Conservation (phyloP, 2,797 vertebrate genomes). For the Ceyx erithaca region DNA sequence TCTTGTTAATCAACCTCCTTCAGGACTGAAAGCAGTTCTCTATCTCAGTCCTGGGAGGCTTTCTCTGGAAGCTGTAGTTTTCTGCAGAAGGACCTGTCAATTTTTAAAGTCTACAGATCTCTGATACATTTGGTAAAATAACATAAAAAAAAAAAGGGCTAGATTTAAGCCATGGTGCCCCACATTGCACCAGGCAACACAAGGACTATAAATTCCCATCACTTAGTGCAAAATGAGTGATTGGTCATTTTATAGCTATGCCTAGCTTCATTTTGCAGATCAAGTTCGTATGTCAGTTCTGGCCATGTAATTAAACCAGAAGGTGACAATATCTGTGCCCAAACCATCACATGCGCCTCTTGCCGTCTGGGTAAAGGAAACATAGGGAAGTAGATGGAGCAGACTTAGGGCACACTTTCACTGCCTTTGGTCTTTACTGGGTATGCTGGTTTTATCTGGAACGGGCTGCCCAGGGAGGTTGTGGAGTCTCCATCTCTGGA, state of each 20-base stretch:
- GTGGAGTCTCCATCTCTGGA: too few relatives aligned
- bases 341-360: neutral
- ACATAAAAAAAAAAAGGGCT: neutral
- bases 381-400: neutral
- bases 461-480: too few relatives aligned
- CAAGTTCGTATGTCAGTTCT: neutral
- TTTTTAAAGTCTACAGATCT: neutral
- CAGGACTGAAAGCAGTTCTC: neutral
- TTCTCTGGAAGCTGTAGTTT: neutral
- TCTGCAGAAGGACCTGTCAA: neutral
- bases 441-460: neutral
- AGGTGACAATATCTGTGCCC: neutral
- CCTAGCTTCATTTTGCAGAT: neutral
- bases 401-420: neutral
- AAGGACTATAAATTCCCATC: neutral
- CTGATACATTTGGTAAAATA: neutral
- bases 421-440: neutral
- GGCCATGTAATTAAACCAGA: neutral
- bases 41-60: neutral
- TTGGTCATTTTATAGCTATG: neutral
- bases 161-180: neutral
- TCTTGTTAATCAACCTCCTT: constrained; percentile 55
- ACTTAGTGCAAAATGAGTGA: neutral
- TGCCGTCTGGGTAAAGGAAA: neutral
- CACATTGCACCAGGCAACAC: neutral